Conservation (phyloP, 2,888 invertebrate species). For the Ectobius pallidus region DNA sequence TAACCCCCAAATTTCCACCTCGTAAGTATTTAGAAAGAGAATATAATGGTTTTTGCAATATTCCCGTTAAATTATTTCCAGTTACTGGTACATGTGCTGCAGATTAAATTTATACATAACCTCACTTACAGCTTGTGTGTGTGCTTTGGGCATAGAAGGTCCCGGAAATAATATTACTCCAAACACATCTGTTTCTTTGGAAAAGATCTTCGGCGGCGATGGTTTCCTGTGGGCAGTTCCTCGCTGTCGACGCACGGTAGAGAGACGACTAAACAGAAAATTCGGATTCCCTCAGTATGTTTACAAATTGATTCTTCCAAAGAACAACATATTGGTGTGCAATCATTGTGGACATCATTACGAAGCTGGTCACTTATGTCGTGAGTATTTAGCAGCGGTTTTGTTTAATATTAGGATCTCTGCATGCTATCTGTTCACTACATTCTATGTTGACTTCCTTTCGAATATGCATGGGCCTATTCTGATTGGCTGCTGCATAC, state of each 20-base stretch:
- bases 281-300: conserved; percentile 71
- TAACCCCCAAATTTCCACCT: no score
- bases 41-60: no score
- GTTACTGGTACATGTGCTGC: no score
- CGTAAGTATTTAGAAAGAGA: no score
- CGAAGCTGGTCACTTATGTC: conserved; percentile 62
- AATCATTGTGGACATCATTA: conserved; percentile 84
- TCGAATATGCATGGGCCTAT: no score
- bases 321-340: conserved; percentile 76
- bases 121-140: background rate
- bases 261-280: conserved; percentile 73
- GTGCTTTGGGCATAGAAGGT: background rate
- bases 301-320: conserved; percentile 73
- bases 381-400: conserved; percentile 10
- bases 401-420: no score
- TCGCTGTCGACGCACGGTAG: conserved; percentile 75
- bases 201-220: conserved; percentile 50
- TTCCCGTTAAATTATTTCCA: no score
- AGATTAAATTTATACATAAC: no score
- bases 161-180: no score
- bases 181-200: conserved; percentile 9
- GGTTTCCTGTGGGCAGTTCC: conserved; percentile 85
- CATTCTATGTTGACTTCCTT: no score
- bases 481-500: no score
- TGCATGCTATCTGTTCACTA: no score